Base-by-base conservation (phyloP, 2,113 vertebrate genomes). In the Bubo blakistoni region DNA sequence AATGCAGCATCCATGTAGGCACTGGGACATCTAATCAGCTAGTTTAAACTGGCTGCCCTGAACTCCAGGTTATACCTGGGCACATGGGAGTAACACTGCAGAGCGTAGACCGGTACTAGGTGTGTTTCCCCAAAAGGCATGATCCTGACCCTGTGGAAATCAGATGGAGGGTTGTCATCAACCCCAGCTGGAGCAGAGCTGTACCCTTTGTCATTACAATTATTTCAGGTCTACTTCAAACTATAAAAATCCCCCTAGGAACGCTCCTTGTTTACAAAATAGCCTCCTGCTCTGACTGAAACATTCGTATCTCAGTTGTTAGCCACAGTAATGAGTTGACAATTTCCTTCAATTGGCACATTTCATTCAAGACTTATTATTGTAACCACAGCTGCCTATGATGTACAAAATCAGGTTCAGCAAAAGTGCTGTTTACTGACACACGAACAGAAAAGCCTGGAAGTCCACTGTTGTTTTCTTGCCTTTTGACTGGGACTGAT, bases 311-410 rank as follows among this genome's bases (percentile, higher is more conserved):
- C 78, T 66, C 94, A 88, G 96, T 96, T 97, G 92, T 96, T 96
- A 98, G 71, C 42, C 59, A 40, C 81, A 96, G 93, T 97, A 97
- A 98, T 95, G 97, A 97, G 89, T 88, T 95, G 95, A 96, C 96
- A 96, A 97, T 97, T 97, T 97, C 95, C 93, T 98, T 88, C 96
- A 96, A 97, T 92, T 96, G 96, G 89, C 96, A 97, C 95, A 88
- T 97, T 98, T 97, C 97, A 97, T 97, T 97, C 97, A 97, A 95
- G 95, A 97, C 87, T 65, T 88, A 97, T 98, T 97, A 98, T 92
- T 97, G 96, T 96, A 97, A 97, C 97, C 82, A 46, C 88, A 86
- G 63, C 88, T 95, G 96, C 96, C 92, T 81, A 83, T 96, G 96
- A 95, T 69, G 73, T 61, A 65, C 93, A 93, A 94, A 96, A 79